A percentile compares a stretch with the other conserved stretches of the same genome.
phyloP scores from a whole-genome alignment of 2,888 invertebrate genomes.

The Argyresthia albistria region DNA sequence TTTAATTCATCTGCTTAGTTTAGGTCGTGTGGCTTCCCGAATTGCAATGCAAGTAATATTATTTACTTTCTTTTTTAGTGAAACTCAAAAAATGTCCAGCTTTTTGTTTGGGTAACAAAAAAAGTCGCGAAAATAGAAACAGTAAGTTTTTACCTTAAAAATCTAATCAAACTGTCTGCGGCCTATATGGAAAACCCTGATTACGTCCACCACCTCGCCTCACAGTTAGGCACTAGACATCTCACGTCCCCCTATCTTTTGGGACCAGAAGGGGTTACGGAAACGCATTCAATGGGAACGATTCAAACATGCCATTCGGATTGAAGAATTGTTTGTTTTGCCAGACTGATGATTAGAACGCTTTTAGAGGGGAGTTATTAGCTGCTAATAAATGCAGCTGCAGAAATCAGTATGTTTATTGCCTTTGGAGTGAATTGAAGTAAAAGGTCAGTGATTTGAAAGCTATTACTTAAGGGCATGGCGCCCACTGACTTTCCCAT shows the following conservation, averaged over 20 bases:
- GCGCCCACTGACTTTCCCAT: too few species aligned
- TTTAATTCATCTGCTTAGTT: too few species aligned
- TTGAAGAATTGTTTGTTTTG: background rate
- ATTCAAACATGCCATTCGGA: conserved; percentile 1
- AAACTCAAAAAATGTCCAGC: too few species aligned
- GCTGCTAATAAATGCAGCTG: background rate
- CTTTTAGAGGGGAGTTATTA: background rate
- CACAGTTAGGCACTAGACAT: background rate
- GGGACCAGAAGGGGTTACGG: conserved; percentile 8
- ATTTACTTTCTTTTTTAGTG: too few species aligned
- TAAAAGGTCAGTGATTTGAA: too few species aligned
- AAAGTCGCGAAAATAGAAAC: too few species aligned
- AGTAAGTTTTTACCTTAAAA: too few species aligned
- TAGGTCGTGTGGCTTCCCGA: too few species aligned
- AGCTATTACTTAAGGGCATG: too few species aligned
- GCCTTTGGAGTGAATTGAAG: background rate
- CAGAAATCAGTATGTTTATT: conserved; percentile 3
- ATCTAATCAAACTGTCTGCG: too few species aligned
- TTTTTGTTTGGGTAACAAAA: too few species aligned
- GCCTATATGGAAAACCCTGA: background rate
- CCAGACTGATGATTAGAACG: background rate
- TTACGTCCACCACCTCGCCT: background rate
- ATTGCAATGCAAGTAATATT: too few species aligned
- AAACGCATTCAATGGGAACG: conserved; percentile 5
- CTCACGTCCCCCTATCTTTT: conserved; percentile 2